Evolutionary conservation across 1,140 invertebrate genomes (phyloP).

Genomic region (Heliothis virescens): DNA sequence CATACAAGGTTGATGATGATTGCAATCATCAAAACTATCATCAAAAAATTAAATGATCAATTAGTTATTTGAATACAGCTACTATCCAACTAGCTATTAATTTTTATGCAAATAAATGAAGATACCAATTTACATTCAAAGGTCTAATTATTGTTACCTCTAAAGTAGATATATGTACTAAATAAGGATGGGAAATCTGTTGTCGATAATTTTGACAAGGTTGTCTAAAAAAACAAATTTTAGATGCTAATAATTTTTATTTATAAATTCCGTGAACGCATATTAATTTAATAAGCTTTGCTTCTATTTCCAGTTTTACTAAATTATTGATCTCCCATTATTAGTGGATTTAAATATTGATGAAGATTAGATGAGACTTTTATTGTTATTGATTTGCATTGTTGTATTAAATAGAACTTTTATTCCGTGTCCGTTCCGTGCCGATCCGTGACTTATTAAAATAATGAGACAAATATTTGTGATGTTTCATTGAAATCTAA

Average conservation of each 20-base stretch:
- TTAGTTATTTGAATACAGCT: constrained; percentile 2
- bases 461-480: too few species aligned
- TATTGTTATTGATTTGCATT: constrained; percentile 3
- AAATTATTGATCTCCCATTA: constrained; percentile 1
- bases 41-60: background rate
- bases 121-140: background rate
- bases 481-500: too few species aligned
- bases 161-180: background rate
- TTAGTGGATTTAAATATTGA: background rate
- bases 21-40: background rate
- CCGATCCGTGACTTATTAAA: too few species aligned
- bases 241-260: constrained; percentile 2
- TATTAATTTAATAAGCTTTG: constrained; percentile 7
- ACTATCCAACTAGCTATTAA: background rate
- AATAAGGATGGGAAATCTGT: background rate
- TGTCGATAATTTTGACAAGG: constrained; percentile 34
- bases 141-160: background rate
- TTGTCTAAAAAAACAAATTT: background rate
- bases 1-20: background rate
- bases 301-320: constrained; percentile 4
- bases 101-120: background rate
- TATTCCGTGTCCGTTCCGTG: too few species aligned
- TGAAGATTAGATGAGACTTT: constrained; percentile 8
- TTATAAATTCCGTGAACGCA: constrained; percentile 32
- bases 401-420: background rate